Conservation (phyloP, 2,888 invertebrate species). For the Ectemnius continuus region DNA sequence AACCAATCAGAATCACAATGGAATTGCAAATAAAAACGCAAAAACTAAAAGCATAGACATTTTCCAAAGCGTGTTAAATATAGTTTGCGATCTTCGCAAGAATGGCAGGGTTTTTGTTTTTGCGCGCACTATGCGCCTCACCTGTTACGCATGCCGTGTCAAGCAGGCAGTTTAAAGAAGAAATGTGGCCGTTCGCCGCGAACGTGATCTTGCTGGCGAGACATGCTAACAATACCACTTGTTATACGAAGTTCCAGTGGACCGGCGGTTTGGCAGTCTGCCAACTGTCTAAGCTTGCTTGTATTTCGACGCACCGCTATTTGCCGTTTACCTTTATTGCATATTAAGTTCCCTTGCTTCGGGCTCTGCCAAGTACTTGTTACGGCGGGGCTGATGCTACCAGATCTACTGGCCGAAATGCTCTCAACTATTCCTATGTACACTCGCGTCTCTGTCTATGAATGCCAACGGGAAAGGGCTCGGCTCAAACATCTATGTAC, state of each 20-base stretch:
- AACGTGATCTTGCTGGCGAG: conserved; percentile 31
- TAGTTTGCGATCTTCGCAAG: too few species aligned
- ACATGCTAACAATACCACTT: conserved; percentile 50
- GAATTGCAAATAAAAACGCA: too few species aligned
- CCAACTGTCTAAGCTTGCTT: conserved; percentile 30
- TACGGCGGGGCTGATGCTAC: background rate
- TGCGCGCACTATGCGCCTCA: background rate
- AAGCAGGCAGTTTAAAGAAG: background rate
- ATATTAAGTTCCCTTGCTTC: conserved; percentile 51
- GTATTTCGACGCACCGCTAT: conserved; percentile 45
- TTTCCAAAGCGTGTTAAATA: too few species aligned
- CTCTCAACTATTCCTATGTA: too few species aligned
- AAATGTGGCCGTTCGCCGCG: background rate
- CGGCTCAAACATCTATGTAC: too few species aligned
- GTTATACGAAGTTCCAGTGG: conserved; percentile 43
- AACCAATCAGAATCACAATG: too few species aligned
- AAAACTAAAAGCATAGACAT: too few species aligned
- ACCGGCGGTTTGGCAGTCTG: conserved; percentile 34
- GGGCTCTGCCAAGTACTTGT: conserved; percentile 48
- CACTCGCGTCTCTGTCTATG: too few species aligned
- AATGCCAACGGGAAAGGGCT: too few species aligned
- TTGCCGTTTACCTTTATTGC: conserved; percentile 54
- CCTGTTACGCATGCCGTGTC: conserved; percentile 3
- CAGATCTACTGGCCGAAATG: too few species aligned
- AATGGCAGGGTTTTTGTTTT: background rate